phyloP scores from a whole-genome alignment of 2,888 invertebrate genomes.

The Seira musarum region DNA sequence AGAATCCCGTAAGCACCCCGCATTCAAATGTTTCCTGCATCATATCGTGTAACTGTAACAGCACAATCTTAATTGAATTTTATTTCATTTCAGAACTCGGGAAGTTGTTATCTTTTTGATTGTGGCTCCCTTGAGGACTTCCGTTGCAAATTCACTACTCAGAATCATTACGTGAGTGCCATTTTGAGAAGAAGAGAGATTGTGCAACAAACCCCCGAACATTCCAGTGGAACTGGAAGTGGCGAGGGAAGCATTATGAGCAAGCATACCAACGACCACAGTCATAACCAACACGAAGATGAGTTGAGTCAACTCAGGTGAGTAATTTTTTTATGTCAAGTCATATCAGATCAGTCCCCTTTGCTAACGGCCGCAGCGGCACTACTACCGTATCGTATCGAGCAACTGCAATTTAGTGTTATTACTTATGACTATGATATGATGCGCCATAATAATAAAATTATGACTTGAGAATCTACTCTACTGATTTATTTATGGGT shows the following conservation, averaged over 20 bases:
- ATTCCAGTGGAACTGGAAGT: constrained; percentile 34
- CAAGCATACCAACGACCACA: constrained; percentile 77
- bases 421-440: no score
- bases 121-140: constrained; percentile 93
- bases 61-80: constrained; percentile 37
- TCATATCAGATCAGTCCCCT: not conserved
- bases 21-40: no score
- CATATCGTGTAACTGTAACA: no score
- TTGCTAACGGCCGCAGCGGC: not conserved
- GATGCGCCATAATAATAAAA: not conserved
- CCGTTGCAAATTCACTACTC: constrained; percentile 92
- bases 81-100: constrained; percentile 78
- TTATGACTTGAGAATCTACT: no score
- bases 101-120: constrained; percentile 92
- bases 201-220: constrained; percentile 34
- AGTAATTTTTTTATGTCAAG: constrained; percentile 32
- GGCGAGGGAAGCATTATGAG: constrained; percentile 73
- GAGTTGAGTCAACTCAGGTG: constrained; percentile 82
- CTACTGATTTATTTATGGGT: no score
- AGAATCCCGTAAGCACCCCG: no score
- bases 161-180: constrained; percentile 90
- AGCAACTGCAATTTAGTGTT: no score
- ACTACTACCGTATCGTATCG: not conserved
- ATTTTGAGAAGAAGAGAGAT: constrained; percentile 76
- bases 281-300: constrained; percentile 79